These are phyloP conservation scores for Condylura cristata DNA, from an alignment of 2,113 vertebrate species.

Conservation along the genomic window DNA sequence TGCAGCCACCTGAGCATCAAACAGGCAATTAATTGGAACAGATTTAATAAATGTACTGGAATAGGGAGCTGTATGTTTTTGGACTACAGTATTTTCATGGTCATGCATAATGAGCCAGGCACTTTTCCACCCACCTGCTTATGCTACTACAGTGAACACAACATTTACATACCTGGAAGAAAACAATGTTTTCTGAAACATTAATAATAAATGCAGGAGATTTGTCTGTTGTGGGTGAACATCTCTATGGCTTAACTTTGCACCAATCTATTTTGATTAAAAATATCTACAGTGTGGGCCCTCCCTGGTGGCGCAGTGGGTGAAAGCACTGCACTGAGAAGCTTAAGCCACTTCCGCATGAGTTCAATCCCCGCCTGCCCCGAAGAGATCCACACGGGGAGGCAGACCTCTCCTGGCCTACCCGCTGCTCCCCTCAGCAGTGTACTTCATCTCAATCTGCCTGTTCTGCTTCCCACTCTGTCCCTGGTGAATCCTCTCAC, in stretches of 20 bases:
- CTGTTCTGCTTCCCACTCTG: no score
- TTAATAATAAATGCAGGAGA: constrained; percentile 4
- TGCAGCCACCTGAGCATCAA: neutral
- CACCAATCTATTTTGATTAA: neutral
- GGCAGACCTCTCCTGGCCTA: no score
- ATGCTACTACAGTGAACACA: constrained; percentile 5
- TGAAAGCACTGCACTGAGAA: no score
- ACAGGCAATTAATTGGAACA: neutral
- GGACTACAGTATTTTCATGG: neutral
- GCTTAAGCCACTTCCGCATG: no score
- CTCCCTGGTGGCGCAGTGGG: no score
- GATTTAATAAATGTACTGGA: constrained; percentile 19
- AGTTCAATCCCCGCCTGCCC: no score
- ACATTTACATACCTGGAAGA: constrained; percentile 60
- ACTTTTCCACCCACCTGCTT: constrained; percentile 19
- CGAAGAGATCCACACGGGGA: no score
- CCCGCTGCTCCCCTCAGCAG: no score
- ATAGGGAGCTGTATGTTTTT: neutral
- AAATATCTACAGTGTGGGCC: neutral
- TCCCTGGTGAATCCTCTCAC: no score
- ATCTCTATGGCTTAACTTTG: neutral
- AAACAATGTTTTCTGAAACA: constrained; percentile 50
- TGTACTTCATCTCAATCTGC: no score
- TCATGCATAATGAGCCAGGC: neutral
- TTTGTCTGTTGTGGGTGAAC: neutral